Percentiles rank a stretch among this genome's conserved stretches.
These are phyloP conservation scores for Cyprinodon brontotheroides DNA, from an alignment of 2,113 vertebrate genomes.

Conservation along the genomic window DNA sequence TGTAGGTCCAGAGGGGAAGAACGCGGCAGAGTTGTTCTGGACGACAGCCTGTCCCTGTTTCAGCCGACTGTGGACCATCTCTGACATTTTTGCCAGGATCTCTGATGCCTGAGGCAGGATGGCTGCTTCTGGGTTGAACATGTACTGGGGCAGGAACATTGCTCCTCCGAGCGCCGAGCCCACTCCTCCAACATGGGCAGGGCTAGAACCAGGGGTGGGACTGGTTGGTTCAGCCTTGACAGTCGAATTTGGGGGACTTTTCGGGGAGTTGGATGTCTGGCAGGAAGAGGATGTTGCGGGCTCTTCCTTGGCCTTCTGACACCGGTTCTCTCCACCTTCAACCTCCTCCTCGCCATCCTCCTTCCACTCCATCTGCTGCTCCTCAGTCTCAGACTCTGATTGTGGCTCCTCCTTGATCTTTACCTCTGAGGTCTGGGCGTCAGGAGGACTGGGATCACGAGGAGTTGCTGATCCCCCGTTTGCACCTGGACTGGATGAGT, in stretches of 20 bases:
- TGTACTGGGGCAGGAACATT: conserved; percentile 87
- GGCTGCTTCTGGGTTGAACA: conserved; percentile 86
- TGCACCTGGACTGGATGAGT: conserved; percentile 77
- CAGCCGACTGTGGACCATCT: conserved; percentile 95
- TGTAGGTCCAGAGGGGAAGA: conserved; percentile 68
- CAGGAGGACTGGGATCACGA: conserved; percentile 65
- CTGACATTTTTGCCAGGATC: conserved; percentile 97
- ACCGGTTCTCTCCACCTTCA: conserved; percentile 15
- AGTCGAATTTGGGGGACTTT: conserved; percentile 74
- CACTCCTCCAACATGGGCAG: conserved; percentile 80
- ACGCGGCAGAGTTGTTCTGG: conserved; percentile 58
- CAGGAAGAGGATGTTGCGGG: conserved; percentile 41
- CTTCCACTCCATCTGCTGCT: conserved; percentile 48
- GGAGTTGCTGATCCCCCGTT: conserved; percentile 77
- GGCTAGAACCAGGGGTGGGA: conserved; percentile 91
- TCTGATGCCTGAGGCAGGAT: conserved; percentile 93
- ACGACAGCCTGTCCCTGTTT: conserved; percentile 85
- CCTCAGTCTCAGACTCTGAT: conserved; percentile 76
- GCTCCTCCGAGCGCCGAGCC: conserved; percentile 80
- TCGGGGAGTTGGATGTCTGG: conserved; percentile 77
- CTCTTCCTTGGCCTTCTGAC: conserved; percentile 13
- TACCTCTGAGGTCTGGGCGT: conserved; percentile 22
- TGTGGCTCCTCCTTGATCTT: conserved; percentile 86
- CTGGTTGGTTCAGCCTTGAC: conserved; percentile 90
- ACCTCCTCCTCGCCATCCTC: conserved; percentile 32